phyloP scores from a whole-genome alignment of 2,888 invertebrate species.

The Coleophora flavipennella region DNA sequence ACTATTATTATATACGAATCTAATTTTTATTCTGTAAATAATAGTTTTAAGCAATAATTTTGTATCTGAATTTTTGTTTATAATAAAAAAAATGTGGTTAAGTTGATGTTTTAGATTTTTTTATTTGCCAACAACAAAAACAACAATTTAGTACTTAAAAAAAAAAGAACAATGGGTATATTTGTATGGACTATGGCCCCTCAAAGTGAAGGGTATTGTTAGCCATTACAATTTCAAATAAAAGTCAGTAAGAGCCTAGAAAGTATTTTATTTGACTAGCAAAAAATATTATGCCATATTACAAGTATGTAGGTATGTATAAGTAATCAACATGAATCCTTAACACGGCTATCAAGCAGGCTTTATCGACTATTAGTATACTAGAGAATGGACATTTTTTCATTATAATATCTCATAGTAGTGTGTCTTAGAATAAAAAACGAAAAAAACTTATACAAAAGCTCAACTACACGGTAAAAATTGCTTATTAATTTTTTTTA shows the following conservation, averaged over 20 bases:
- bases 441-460: slow-evolving; percentile 5
- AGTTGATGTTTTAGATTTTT: slow-evolving; percentile 1
- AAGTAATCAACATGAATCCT: slow-evolving; percentile 27
- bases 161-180: no score
- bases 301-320: slow-evolving; percentile 31
- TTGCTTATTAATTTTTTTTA: slow-evolving; percentile 5
- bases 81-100: slow-evolving; percentile 38
- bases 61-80: slow-evolving; percentile 49
- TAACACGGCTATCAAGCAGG: slow-evolving; percentile 15
- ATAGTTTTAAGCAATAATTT: slow-evolving; percentile 39
- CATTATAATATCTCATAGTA: slow-evolving; percentile 18
- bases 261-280: slow-evolving; percentile 67
- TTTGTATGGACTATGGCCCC: no score
- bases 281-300: slow-evolving; percentile 65
- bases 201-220: no score
- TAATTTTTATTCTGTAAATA: slow-evolving; percentile 46
- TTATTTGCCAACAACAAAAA: no score
- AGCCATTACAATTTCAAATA: slow-evolving; percentile 7
- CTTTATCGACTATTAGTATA: slow-evolving; percentile 34
- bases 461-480: slow-evolving; percentile 8
- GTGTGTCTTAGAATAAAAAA: slow-evolving; percentile 20
- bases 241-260: slow-evolving; percentile 41
- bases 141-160: no score
- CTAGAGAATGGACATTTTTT: slow-evolving; percentile 54
- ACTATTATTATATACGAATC: slow-evolving; percentile 34